Evolutionary conservation across 2,888 invertebrate species (phyloP).

Genomic region (Trypoxylon attenuatum): DNA sequence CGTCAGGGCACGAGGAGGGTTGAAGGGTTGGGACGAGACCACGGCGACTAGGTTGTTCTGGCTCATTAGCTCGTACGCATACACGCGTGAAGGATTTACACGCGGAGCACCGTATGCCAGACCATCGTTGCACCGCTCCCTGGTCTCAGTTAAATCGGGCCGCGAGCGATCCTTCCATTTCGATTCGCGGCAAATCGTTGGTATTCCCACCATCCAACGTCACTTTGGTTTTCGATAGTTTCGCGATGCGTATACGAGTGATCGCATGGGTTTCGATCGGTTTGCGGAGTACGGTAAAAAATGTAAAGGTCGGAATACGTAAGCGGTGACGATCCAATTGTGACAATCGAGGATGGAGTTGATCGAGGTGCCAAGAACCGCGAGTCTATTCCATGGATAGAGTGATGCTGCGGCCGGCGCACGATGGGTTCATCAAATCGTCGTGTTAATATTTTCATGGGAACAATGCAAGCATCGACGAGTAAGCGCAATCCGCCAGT

Average conservation of each 20-base stretch:
- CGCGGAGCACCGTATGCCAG: slow-evolving; percentile 22
- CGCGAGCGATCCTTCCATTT: slow-evolving; percentile 23
- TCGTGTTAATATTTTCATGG: slow-evolving; percentile 39
- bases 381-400: no score
- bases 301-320: no score
- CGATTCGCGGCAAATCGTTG: no score
- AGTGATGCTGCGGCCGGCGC: background rate
- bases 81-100: slow-evolving; percentile 67
- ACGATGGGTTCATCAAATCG: slow-evolving; percentile 26
- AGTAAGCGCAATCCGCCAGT: slow-evolving; percentile 38
- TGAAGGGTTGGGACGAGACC: slow-evolving; percentile 13
- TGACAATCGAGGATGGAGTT: background rate
- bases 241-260: no score
- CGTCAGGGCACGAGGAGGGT: no score
- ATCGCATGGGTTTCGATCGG: no score
- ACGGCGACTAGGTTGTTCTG: slow-evolving; percentile 58
- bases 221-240: no score
- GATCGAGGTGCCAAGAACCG: no score
- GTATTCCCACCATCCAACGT: no score
- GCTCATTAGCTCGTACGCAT: slow-evolving; percentile 65
- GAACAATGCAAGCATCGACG: slow-evolving; percentile 22
- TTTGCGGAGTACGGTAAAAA: no score
- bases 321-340: no score
- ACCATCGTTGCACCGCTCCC: background rate
- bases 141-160: background rate